These are phyloP conservation scores for Halichoerus grypus DNA, from an alignment of 2,113 vertebrate species.

Conservation along the genomic window DNA sequence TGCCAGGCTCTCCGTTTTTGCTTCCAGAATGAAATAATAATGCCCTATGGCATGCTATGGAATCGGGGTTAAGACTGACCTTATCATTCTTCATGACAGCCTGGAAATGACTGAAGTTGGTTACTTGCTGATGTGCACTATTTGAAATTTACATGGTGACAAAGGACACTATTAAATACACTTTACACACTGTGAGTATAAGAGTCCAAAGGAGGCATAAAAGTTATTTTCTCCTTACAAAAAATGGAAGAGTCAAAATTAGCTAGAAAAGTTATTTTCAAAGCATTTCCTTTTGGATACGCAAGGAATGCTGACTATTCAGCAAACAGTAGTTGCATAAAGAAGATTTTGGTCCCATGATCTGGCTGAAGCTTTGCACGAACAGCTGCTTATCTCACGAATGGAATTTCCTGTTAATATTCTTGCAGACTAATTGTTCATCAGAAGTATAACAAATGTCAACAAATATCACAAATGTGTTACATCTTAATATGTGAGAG, in stretches of 20 bases:
- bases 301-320: constrained; percentile 88
- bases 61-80: not conserved
- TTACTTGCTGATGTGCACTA: not conserved
- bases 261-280: constrained; percentile 84
- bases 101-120: not conserved
- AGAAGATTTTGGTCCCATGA: constrained; percentile 80
- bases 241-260: constrained; percentile 81
- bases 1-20: not conserved
- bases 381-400: constrained; percentile 89
- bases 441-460: constrained; percentile 84
- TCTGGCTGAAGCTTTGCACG: constrained; percentile 84
- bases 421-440: constrained; percentile 85
- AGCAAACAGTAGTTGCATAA: constrained; percentile 78
- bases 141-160: constrained; percentile 79
- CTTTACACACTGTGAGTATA: constrained; percentile 72
- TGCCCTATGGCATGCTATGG: no score
- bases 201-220: constrained; percentile 77
- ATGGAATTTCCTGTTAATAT: constrained; percentile 90
- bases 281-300: constrained; percentile 86
- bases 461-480: constrained; percentile 79
- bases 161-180: constrained; percentile 71
- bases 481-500: constrained; percentile 67
- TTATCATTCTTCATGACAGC: not conserved
- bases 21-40: not conserved
- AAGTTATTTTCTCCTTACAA: constrained; percentile 74